Conservation (phyloP, 2,113 vertebrate genomes). For the Oncorhynchus masou region DNA sequence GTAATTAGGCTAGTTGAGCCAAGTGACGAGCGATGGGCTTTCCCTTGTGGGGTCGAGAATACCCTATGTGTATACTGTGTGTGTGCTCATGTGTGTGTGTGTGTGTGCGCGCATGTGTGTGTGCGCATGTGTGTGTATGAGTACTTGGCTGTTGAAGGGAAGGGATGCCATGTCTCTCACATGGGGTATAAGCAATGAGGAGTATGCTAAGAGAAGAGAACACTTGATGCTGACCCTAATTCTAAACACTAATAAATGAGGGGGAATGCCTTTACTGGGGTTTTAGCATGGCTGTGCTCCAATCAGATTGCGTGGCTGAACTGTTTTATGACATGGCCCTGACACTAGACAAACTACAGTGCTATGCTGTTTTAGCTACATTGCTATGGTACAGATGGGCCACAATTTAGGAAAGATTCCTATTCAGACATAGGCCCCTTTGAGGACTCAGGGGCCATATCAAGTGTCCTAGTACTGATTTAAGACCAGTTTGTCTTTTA, state of each 20-base stretch:
- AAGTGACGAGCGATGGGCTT: conserved; percentile 65
- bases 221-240: conserved; percentile 53
- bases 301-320: too few relatives aligned
- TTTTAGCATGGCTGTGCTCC: too few relatives aligned
- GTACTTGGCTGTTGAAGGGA: neutral
- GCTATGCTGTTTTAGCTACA: conserved; percentile 4
- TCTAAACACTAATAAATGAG: conserved; percentile 28
- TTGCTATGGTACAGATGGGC: neutral
- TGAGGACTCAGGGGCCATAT: too few relatives aligned
- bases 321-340: neutral
- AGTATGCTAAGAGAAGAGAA: conserved; percentile 46
- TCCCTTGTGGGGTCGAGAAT: conserved; percentile 58
- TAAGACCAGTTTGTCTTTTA: too few relatives aligned
- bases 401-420: neutral
- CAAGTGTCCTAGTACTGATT: too few relatives aligned
- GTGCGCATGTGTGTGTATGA: neutral
- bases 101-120: neutral
- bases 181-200: neutral
- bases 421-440: neutral
- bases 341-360: too few relatives aligned
- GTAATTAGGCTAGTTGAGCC: conserved; percentile 65
- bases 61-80: too few relatives aligned
- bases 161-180: conserved; percentile 38
- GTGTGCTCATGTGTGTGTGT: too few relatives aligned
- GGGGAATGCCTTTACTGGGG: too few relatives aligned